Evolutionary conservation across 2,797 vertebrate genomes (phyloP).

Genomic region (Euthynnus affinis): DNA sequence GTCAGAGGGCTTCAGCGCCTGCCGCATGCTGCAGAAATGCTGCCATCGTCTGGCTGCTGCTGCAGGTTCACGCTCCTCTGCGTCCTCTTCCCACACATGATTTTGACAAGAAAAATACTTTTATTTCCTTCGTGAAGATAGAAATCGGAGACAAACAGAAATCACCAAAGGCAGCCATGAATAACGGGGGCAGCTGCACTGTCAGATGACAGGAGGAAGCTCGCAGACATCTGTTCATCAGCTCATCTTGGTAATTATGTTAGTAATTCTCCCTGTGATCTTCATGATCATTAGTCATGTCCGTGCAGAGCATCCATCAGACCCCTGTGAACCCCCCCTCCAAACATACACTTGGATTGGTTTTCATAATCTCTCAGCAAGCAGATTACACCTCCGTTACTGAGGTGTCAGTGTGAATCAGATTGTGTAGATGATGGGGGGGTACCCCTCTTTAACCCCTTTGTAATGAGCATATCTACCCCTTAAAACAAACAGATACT

Average conservation of each 20-base stretch:
- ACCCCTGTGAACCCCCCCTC: neutral
- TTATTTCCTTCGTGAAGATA: neutral
- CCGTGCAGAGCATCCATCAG: neutral
- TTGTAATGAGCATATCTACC: constrained; percentile 56
- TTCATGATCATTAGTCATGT: constrained; percentile 45
- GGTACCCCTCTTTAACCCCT: constrained; percentile 11
- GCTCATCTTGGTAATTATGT: constrained; percentile 73
- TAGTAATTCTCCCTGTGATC: constrained; percentile 63
- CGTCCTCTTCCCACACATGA: neutral
- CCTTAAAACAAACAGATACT: constrained; percentile 57
- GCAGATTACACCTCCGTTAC: constrained; percentile 73
- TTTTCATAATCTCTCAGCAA: constrained; percentile 75
- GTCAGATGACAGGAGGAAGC: constrained; percentile 34
- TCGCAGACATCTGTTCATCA: constrained; percentile 67
- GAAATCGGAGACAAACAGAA: neutral
- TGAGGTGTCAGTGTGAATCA: constrained; percentile 56
- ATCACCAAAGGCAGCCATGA: neutral
- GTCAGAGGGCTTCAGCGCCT: constrained; percentile 47
- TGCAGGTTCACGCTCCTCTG: neutral
- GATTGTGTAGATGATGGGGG: constrained; percentile 5
- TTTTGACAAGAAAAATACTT: neutral
- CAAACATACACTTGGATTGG: constrained; percentile 57
- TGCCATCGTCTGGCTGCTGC: constrained; percentile 75
- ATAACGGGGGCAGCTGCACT: neutral
- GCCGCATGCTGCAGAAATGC: constrained; percentile 54